Percentiles rank a stretch among this genome's conserved stretches.
phyloP scores from a whole-genome alignment of 2,113 vertebrate species.

The Chascanopsetta lugubris region DNA sequence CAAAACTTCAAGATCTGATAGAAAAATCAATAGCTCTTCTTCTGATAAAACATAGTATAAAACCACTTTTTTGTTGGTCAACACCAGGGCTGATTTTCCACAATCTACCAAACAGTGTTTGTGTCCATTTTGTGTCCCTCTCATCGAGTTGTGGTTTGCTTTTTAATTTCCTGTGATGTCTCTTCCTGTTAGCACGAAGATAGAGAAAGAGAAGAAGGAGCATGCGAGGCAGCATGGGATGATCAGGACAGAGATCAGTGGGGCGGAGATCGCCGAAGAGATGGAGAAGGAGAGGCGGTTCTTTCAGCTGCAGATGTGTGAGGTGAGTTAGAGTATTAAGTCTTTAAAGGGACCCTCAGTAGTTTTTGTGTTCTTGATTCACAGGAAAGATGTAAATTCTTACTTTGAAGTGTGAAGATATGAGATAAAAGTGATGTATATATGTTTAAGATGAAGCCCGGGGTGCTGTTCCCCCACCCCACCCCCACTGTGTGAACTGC shows the following conservation, averaged over 20 bases:
- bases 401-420: constrained; percentile 31
- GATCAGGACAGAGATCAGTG: constrained; percentile 98
- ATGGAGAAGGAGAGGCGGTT: constrained; percentile 98
- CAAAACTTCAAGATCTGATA: no score
- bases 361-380: no score
- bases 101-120: background rate
- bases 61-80: background rate
- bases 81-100: background rate
- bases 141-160: background rate
- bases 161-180: constrained; percentile 40
- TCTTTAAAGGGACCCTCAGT: no score
- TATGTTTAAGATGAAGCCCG: constrained; percentile 23
- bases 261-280: constrained; percentile 97
- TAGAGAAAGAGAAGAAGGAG: constrained; percentile 99
- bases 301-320: constrained; percentile 99
- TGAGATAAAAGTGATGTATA: constrained; percentile 26
- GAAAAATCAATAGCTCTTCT: no score
- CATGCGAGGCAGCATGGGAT: constrained; percentile 96
- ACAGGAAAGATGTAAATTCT: constrained; percentile 20
- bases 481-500: constrained; percentile 27
- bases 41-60: no score
- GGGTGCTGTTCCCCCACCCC: constrained; percentile 15
- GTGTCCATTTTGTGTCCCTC: background rate
- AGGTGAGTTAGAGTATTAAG: constrained; percentile 84
- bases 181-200: constrained; percentile 88